Conservation (phyloP, 2,113 vertebrate species). For the Ovis aries region DNA sequence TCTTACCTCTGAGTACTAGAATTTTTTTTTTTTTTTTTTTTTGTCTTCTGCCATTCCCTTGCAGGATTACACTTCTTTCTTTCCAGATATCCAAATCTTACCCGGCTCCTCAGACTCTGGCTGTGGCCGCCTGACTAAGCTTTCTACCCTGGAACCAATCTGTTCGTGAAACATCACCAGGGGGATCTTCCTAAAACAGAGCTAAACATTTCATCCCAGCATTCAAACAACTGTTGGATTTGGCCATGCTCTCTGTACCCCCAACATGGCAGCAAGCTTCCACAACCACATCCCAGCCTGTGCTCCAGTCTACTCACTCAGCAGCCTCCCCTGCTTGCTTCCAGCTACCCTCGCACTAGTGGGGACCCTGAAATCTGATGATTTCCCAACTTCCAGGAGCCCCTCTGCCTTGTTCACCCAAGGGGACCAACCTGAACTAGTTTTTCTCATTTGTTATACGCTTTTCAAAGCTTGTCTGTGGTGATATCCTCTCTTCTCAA, state of each 20-base stretch:
- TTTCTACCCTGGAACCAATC: background rate
- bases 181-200: background rate
- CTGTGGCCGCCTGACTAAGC: background rate
- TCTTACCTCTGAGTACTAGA: background rate
- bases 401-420: background rate
- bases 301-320: fast-evolving
- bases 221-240: background rate
- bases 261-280: fast-evolving
- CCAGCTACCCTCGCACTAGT: fast-evolving
- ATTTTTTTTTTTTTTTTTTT: background rate
- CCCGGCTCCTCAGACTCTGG: background rate
- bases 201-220: background rate
- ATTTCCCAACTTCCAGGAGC: background rate
- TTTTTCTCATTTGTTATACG: background rate
- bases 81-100: background rate
- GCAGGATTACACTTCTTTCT: background rate
- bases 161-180: background rate
- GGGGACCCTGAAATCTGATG: background rate
- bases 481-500: background rate
- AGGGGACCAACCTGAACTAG: background rate
- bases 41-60: background rate
- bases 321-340: fast-evolving
- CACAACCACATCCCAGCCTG: fast-evolving
- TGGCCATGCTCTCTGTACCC: background rate
- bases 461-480: background rate